A percentile compares a stretch with the other conserved stretches of the same genome.
Evolutionary conservation across 2,888 invertebrate genomes (phyloP).

Genomic region (Physocephala rufipes): DNA sequence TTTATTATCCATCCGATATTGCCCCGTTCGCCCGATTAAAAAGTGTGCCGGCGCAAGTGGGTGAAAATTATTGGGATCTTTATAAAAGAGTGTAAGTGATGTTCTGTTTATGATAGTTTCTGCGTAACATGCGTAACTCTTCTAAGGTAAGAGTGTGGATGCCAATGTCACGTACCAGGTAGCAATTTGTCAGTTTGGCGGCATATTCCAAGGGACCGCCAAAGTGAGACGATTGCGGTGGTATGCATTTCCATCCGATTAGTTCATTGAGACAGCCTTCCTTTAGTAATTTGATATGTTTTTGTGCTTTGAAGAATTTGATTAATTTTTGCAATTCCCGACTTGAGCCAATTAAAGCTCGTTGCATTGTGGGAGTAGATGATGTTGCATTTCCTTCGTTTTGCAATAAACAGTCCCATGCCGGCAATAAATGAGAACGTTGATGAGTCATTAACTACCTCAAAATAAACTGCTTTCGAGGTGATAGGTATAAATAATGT

Average conservation of each 20-base stretch:
- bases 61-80: not conserved
- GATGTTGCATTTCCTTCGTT: not conserved
- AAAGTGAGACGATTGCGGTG: constrained; percentile 27
- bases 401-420: not conserved
- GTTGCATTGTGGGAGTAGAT: constrained; percentile 5
- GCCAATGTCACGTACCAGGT: too few species aligned
- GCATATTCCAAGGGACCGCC: constrained; percentile 8
- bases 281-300: not conserved
- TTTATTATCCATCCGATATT: not conserved
- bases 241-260: constrained; percentile 4
- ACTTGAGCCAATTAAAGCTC: constrained; percentile 7
- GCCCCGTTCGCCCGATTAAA: constrained; percentile 1
- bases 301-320: not conserved
- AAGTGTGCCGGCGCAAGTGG: too few species aligned
- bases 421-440: not conserved
- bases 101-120: too few species aligned
- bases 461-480: constrained; percentile 25
- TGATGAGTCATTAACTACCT: constrained; percentile 1
- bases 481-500: constrained; percentile 17
- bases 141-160: too few species aligned
- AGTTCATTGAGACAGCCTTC: constrained; percentile 4
- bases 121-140: too few species aligned
- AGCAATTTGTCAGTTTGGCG: too few species aligned
- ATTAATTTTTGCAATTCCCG: constrained; percentile 3
- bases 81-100: not conserved